Base-by-base conservation (phyloP, 2,113 vertebrate genomes). In the Mellivora capensis region DNA sequence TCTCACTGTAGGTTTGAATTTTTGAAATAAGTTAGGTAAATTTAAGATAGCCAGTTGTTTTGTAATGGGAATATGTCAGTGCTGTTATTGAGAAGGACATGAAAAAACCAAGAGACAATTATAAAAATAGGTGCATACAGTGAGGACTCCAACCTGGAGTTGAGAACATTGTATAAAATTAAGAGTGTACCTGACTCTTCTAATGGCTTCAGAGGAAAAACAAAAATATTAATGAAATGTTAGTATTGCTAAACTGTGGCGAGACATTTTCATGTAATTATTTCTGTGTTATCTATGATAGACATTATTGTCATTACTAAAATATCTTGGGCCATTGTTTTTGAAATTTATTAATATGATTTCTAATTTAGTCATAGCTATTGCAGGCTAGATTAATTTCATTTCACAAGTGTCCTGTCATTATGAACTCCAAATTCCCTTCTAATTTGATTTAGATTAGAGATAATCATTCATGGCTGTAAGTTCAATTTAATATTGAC, bases 381-480 rank as follows among this genome's bases (percentile, higher is more conserved):
- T 14, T 87, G 3, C 82, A n/a, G 27, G 12, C 47, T 96, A 64
- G 49, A 31, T 87, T 96, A 91, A 93, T 31, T 90, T 94, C 1
- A 72, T 94, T 93, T 97, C n/a, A 95, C 25, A 96, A 85, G 54
- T 95, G 34, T 82, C 69, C 72, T 90, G 61, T 90, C n/a, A 52
- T 90, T 91, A 44, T 90, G 76, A 57, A 90, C 17, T 67, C 29
- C 17, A 93, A 11, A 86, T 59, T 87, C 21, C 21, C 37, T 88
- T 74, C 61, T 86, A 88, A 88, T 93, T 95, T 93, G 52, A 87
- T 85, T 93, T 91, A 93, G 67, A 94, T 82, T 86, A 87, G 54
- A 96, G 42, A 62, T 76, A 95, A 74, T 91, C 47, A 79, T 52
- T 93, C 34, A 90, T 69, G 49, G 21, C 17, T 81, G 0, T 86